These are phyloP conservation scores for Drosophila robusta DNA, from an alignment of 2,888 invertebrate genomes.

Conservation along the genomic window DNA sequence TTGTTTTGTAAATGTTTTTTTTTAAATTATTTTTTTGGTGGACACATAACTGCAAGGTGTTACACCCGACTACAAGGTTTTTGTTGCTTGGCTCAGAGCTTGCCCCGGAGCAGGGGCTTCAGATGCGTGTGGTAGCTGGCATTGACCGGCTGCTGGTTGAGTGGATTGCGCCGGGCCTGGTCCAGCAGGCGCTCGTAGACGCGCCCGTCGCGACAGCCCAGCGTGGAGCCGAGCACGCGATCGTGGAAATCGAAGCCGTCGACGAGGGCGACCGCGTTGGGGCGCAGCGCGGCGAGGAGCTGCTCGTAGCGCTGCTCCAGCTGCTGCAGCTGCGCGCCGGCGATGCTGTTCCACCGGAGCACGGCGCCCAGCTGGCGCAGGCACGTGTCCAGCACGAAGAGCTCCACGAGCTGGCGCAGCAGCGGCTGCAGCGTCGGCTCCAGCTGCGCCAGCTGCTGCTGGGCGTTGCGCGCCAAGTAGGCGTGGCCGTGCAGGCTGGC, in stretches of 20 bases:
- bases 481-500: conserved; percentile 87
- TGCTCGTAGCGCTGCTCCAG: conserved; percentile 90
- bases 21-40: too few relatives aligned
- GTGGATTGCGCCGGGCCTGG: conserved; percentile 92
- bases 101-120: conserved; percentile 88
- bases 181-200: conserved; percentile 92
- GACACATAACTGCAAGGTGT: too few relatives aligned
- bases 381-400: conserved; percentile 75
- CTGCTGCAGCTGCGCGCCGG: conserved; percentile 69
- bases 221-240: conserved; percentile 90
- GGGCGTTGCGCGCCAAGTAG: conserved; percentile 65
- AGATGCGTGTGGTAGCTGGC: conserved; percentile 87
- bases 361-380: conserved; percentile 68
- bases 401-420: conserved; percentile 51
- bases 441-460: conserved; percentile 36
- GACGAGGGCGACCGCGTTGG: conserved; percentile 95
- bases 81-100: conserved; percentile 69
- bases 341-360: conserved; percentile 67
- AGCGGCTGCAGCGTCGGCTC: conserved; percentile 10
- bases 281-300: conserved; percentile 89
- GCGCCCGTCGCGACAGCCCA: conserved; percentile 93
- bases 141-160: conserved; percentile 92
- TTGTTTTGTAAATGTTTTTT: too few relatives aligned
- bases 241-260: conserved; percentile 96
- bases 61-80: neutral